Base-by-base conservation (phyloP, 1,140 invertebrate genomes). In the Leptoteleia sp. region DNA sequence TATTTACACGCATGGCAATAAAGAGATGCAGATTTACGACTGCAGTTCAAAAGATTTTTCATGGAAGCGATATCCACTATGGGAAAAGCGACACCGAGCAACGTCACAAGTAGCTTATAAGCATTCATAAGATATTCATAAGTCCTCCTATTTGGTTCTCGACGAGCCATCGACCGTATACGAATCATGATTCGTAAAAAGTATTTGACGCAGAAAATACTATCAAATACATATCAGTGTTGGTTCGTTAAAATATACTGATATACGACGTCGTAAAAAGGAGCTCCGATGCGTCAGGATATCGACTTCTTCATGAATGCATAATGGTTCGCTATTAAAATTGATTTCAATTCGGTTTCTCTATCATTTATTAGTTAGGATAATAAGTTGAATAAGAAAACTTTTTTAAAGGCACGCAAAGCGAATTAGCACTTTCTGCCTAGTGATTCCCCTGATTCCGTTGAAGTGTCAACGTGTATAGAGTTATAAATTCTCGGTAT, bases 61-160 rank as follows among this genome's bases (percentile, higher is more conserved):
- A 67, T 62, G 37, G 19, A 68, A 52, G 59, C 37, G 40, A 48
- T 70, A 78, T 67, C 42, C 57, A n/a, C 29, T 29, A 50, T 57
- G 40, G 67, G 48, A 73, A 82, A 76, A 78, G 42, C 43, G 76
- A 81, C 80, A 84, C 31, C 68, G 70, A 82, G 76, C 78, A 82
- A 84, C 81, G 84, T 76, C 77, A 16, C 47, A 31, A 71, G 75
- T 54, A 75, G 75, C 80, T 85, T 83, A 82, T 83, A 84, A 81
- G 85, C 79, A 80, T 86, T 84, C 80, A 82, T 85, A 84, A 85
- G 82, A 84, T 84, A 86, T 85, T 85, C 83, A 85, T 79, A 79
- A 84, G 72, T 59, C 25, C 11, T 29, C 22, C 33, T 45, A 64
- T 78, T 82, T 76, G 62, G 73, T 81, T 77, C 42, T 33, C 75